Evolutionary conservation across 1,140 invertebrate species (phyloP).

Genomic region (Sinonovacula constricta): DNA sequence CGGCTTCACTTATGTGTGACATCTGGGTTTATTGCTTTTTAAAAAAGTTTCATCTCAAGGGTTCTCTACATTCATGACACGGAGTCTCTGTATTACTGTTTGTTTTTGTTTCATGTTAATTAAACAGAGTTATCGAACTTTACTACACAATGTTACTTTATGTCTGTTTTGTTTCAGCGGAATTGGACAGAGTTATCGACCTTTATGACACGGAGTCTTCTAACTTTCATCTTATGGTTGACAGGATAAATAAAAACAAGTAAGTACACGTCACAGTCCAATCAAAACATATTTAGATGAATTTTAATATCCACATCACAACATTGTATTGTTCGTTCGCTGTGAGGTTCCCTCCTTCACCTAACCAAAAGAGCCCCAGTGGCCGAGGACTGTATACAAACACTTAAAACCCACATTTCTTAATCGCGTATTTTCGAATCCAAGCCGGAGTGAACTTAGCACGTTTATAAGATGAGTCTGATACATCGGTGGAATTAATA

Average conservation of each 20-base stretch:
- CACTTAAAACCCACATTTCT: neutral
- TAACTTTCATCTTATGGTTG: conserved; percentile 11
- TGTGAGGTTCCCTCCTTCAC: no score
- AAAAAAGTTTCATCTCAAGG: neutral
- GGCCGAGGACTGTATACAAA: neutral
- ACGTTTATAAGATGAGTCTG: no score
- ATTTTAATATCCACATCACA: no score
- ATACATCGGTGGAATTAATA: no score
- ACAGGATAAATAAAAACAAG: conserved; percentile 32
- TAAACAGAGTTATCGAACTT: neutral
- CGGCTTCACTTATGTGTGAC: no score
- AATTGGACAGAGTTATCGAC: conserved; percentile 12
- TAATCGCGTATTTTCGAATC: neutral
- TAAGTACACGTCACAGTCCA: no score
- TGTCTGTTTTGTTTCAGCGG: conserved; percentile 6
- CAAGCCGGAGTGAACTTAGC: no score
- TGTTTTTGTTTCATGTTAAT: neutral
- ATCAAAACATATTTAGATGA: no score
- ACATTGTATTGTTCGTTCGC: no score
- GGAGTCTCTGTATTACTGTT: neutral
- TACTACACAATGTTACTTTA: no score
- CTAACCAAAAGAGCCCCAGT: no score
- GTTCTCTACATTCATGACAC: neutral
- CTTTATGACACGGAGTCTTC: conserved; percentile 14
- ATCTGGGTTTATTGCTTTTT: no score